A percentile compares a stretch with the other conserved stretches of the same genome.
These are phyloP conservation scores for Drosophila chauvacae DNA, from an alignment of 1,140 invertebrate genomes.

Conservation along the genomic window DNA sequence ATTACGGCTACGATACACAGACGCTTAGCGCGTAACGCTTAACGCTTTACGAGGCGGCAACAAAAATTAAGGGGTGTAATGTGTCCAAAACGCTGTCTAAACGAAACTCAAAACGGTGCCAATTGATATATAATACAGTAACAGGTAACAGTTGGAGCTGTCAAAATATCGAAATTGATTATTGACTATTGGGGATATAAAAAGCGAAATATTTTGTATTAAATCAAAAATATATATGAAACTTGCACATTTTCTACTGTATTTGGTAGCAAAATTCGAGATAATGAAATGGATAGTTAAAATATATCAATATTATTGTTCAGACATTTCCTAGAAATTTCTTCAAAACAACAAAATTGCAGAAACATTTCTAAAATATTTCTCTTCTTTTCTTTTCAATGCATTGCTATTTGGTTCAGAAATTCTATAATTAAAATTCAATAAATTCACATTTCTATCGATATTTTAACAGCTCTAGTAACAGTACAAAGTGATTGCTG, in stretches of 20 bases:
- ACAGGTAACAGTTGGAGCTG: not conserved
- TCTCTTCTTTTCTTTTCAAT: not conserved
- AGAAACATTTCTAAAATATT: not conserved
- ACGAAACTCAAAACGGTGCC: constrained; percentile 65
- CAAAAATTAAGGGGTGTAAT: constrained; percentile 12
- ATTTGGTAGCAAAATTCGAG: no score
- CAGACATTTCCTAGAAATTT: no score
- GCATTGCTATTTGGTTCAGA: not conserved
- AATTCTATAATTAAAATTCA: not conserved
- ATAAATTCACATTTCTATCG: not conserved
- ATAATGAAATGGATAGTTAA: no score
- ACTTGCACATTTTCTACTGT: no score
- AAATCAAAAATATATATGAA: not conserved
- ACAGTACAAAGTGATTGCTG: constrained; percentile 19
- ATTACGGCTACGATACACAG: constrained; percentile 41
- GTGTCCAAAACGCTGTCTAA: constrained; percentile 34
- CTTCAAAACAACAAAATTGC: no score
- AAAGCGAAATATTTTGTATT: not conserved
- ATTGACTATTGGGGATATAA: not conserved
- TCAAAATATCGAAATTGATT: not conserved
- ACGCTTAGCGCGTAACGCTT: constrained; percentile 2
- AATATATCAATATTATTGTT: no score
- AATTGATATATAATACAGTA: constrained; percentile 56
- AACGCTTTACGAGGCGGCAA: constrained; percentile 45
- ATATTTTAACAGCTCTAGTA: constrained; percentile 5